These are phyloP conservation scores for Electrophaes corylata DNA, from an alignment of 2,888 invertebrate species.

Conservation along the genomic window DNA sequence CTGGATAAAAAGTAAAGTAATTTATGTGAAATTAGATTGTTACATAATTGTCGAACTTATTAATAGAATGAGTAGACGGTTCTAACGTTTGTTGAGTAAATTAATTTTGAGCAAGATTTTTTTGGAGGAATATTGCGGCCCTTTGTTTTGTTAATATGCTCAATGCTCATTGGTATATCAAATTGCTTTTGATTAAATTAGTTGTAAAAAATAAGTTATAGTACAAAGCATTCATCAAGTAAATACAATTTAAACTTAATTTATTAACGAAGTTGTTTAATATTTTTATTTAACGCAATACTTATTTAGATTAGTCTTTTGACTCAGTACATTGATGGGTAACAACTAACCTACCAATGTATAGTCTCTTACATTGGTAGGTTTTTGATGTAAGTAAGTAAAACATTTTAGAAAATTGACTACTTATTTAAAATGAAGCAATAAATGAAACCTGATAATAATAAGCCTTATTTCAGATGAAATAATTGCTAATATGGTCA, in stretches of 20 bases:
- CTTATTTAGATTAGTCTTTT: background rate
- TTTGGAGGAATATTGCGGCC: constrained; percentile 12
- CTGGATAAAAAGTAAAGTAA: constrained; percentile 46
- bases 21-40: constrained; percentile 55
- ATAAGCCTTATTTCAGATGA: constrained; percentile 29
- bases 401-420: background rate
- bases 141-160: constrained; percentile 33
- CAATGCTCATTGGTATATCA: constrained; percentile 14
- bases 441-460: background rate
- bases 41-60: constrained; percentile 47
- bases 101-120: constrained; percentile 31
- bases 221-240: constrained; percentile 5
- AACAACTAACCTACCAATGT: no score
- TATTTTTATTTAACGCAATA: background rate
- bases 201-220: constrained; percentile 7
- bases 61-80: constrained; percentile 44
- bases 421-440: background rate
- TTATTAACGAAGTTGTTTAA: background rate
- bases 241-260: constrained; percentile 15
- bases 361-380: no score
- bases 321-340: no score
- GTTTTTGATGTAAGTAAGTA: no score
- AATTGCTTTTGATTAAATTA: constrained; percentile 26
- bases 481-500: constrained; percentile 36
- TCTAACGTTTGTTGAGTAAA: constrained; percentile 31